Percentiles rank a stretch among this genome's conserved stretches.
phyloP scores from a whole-genome alignment of 2,888 invertebrate genomes.

The Diadegma fenestrale region DNA sequence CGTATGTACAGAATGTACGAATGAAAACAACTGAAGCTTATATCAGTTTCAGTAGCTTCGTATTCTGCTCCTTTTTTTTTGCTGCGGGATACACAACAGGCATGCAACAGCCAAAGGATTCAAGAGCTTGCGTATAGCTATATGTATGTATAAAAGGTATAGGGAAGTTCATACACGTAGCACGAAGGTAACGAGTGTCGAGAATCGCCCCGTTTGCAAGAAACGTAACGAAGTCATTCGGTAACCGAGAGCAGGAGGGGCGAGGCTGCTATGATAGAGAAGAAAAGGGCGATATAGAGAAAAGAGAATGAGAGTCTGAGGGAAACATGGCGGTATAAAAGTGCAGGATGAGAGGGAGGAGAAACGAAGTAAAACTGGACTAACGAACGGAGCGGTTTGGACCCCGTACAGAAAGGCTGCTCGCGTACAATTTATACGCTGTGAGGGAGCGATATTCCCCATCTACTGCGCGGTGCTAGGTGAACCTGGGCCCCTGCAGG shows the following conservation, averaged over 20 bases:
- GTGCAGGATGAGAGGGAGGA: slow-evolving; percentile 2
- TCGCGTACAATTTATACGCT: slow-evolving; percentile 56
- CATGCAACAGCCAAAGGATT: slow-evolving; percentile 2
- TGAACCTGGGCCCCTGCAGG: slow-evolving; percentile 32
- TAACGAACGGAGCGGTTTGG: slow-evolving; percentile 56
- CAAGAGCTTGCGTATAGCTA: not conserved
- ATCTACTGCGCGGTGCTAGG: slow-evolving; percentile 27
- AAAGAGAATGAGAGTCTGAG: slow-evolving; percentile 38
- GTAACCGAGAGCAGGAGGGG: slow-evolving; percentile 62
- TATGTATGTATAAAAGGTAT: slow-evolving; percentile 27
- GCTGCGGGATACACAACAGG: not conserved
- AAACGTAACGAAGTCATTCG: slow-evolving; percentile 67
- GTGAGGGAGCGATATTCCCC: slow-evolving; percentile 52
- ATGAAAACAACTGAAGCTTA: slow-evolving; percentile 24
- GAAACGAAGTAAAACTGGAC: slow-evolving; percentile 58
- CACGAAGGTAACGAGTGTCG: slow-evolving; percentile 53
- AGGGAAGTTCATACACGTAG: slow-evolving; percentile 59
- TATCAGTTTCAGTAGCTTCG: slow-evolving; percentile 16
- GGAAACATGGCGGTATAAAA: slow-evolving; percentile 39
- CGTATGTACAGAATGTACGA: slow-evolving; percentile 4
- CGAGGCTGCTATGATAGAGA: slow-evolving; percentile 46
- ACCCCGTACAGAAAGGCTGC: slow-evolving; percentile 34
- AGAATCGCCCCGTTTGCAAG: slow-evolving; percentile 59
- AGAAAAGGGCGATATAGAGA: slow-evolving; percentile 16
- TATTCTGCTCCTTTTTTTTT: not conserved